Percentiles rank a stretch among this genome's conserved stretches.
Evolutionary conservation across 1,140 invertebrate genomes (phyloP).

Genomic region (Wiebesia pumilae): DNA sequence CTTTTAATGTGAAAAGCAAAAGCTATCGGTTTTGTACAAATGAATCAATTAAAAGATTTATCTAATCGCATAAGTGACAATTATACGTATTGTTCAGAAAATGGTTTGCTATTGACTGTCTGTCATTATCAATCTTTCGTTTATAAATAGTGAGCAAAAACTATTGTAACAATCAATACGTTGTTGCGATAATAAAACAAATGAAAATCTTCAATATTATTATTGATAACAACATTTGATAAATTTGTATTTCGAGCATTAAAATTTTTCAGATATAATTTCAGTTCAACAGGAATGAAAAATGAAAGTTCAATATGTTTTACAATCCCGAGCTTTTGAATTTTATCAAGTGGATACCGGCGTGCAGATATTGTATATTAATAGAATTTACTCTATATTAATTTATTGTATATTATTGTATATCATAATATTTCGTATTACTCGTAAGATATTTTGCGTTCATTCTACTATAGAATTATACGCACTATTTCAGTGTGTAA

Average conservation of each 20-base stretch:
- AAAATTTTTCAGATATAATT: neutral
- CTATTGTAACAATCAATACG: neutral
- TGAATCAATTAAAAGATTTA: constrained; percentile 3
- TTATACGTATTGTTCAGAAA: neutral
- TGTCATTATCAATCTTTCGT: neutral
- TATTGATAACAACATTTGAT: neutral
- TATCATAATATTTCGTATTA: too few relatives aligned
- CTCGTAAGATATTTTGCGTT: too few relatives aligned
- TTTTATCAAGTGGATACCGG: too few relatives aligned
- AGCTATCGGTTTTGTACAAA: neutral
- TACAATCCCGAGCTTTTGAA: too few relatives aligned
- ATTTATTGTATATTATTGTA: too few relatives aligned
- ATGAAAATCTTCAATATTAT: neutral
- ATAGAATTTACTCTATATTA: too few relatives aligned
- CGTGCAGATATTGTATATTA: too few relatives aligned
- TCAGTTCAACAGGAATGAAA: too few relatives aligned
- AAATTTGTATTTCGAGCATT: neutral
- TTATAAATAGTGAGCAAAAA: neutral
- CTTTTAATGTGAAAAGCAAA: neutral
- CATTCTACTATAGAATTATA: too few relatives aligned
- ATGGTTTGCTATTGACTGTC: neutral
- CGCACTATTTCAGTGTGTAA: too few relatives aligned
- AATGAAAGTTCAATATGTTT: neutral
- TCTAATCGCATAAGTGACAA: constrained; percentile 8
- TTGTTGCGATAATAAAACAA: constrained; percentile 3